Conservation (phyloP, 2,113 vertebrate species). For the Neoarius graeffei region DNA sequence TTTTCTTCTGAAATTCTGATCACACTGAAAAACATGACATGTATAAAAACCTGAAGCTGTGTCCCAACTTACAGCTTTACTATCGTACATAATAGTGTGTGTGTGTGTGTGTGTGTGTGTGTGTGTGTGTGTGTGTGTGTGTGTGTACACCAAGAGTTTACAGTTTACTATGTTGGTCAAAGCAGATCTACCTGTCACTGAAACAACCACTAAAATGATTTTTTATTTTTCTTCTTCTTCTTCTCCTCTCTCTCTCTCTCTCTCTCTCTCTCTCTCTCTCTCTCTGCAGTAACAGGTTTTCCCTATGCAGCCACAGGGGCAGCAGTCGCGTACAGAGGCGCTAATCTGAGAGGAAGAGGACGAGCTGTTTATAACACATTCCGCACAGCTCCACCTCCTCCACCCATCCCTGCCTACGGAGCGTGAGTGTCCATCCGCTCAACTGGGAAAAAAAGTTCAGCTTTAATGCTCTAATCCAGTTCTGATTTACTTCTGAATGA, state of each 20-base stretch:
- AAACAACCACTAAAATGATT: not conserved
- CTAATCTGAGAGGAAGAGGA: slow-evolving; percentile 88
- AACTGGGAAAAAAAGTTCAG: not conserved
- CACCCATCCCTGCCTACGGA: slow-evolving; percentile 91
- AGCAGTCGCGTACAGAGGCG: slow-evolving; percentile 88
- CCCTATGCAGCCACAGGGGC: slow-evolving; percentile 90
- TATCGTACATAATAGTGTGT: not conserved
- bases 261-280: slow-evolving; percentile 49
- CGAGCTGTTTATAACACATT: slow-evolving; percentile 92
- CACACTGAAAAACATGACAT: not conserved
- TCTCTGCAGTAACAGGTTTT: slow-evolving; percentile 85
- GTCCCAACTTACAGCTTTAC: not conserved
- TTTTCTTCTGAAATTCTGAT: not conserved
- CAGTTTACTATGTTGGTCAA: not conserved
- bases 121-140: not conserved
- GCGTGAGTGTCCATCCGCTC: slow-evolving; percentile 78
- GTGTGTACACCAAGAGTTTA: not conserved
- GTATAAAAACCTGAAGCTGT: not conserved
- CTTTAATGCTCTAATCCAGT: not conserved
- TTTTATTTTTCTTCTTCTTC: not conserved
- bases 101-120: not conserved
- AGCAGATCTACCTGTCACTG: not conserved
- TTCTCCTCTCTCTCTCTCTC: not conserved
- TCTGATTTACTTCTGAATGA: not conserved
- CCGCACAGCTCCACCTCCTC: slow-evolving; percentile 86